A percentile compares a stretch with the other conserved stretches of the same genome.
Evolutionary conservation across 2,113 vertebrate genomes (phyloP).

Genomic region (Gobio gobio): DNA sequence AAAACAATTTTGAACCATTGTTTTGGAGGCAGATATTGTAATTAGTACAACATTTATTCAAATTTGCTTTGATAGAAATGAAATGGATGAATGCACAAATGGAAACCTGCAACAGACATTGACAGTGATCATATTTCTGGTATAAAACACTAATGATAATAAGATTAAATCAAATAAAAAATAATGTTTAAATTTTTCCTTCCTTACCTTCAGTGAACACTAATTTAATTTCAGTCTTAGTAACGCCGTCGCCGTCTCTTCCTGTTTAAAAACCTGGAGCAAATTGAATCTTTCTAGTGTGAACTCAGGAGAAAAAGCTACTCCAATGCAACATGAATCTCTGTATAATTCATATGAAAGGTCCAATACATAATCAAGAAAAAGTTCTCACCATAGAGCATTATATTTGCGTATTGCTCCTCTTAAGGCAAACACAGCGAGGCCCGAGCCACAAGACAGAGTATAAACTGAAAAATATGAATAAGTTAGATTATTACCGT

Average conservation of each 20-base stretch:
- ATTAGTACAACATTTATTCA: background rate
- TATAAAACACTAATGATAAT: background rate
- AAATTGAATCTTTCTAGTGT: background rate
- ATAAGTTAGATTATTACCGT: background rate
- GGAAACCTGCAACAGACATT: background rate
- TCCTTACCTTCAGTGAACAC: conserved; percentile 5
- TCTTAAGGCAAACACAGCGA: conserved; percentile 65
- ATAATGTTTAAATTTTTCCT: background rate
- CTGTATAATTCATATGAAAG: background rate
- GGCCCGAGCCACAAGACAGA: conserved; percentile 69
- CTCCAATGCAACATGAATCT: background rate
- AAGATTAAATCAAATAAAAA: background rate
- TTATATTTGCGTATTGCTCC: conserved; percentile 67
- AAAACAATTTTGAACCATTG: background rate
- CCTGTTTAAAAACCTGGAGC: conserved; percentile 21
- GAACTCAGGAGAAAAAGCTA: background rate
- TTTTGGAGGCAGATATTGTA: background rate
- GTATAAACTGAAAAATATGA: conserved; percentile 64
- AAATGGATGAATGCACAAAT: background rate
- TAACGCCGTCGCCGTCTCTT: background rate
- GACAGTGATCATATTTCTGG: background rate
- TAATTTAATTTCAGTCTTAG: background rate
- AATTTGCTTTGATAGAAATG: background rate
- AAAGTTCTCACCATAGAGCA: conserved; percentile 58
- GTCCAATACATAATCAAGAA: background rate